Percentiles rank a stretch among this genome's conserved stretches.
Evolutionary conservation across 2,888 invertebrate genomes (phyloP).

Genomic region (Diplazon laetatorius): DNA sequence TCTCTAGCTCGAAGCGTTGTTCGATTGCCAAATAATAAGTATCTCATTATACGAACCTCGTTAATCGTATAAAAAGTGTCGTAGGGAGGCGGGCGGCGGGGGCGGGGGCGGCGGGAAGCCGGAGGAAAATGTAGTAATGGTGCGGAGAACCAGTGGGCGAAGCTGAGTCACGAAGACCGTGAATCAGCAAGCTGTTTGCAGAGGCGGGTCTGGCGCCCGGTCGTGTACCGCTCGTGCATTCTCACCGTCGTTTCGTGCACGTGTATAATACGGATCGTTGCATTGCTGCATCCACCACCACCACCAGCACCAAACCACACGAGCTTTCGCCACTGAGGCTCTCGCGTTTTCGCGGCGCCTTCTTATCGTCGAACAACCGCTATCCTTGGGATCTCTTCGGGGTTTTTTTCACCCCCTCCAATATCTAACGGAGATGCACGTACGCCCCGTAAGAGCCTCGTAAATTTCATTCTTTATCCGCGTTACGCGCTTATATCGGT

Average conservation of each 20-base stretch:
- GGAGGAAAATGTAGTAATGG: conserved; percentile 26
- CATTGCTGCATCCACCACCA: conserved; percentile 1
- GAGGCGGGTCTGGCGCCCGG: conserved; percentile 41
- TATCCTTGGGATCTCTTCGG: conserved; percentile 20
- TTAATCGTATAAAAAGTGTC: conserved; percentile 1
- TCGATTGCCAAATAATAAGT: not conserved
- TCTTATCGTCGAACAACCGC: conserved; percentile 18
- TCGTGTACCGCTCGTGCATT: conserved; percentile 44
- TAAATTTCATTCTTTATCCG: conserved; percentile 70
- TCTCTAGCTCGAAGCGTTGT: too few species aligned
- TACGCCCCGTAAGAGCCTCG: conserved; percentile 65
- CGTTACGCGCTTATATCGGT: conserved; percentile 66
- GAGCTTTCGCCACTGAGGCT: conserved; percentile 53
- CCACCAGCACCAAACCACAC: conserved; percentile 33
- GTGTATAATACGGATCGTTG: conserved; percentile 20
- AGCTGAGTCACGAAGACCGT: conserved; percentile 59
- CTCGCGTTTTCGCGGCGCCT: conserved; percentile 44
- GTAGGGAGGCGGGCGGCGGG: too few species aligned
- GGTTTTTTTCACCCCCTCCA: not conserved
- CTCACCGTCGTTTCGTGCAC: conserved; percentile 7
- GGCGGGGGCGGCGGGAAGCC: not conserved
- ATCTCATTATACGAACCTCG: not conserved
- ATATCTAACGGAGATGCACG: conserved; percentile 49
- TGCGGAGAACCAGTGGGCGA: conserved; percentile 38
- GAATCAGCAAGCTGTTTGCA: conserved; percentile 55